phyloP scores from a whole-genome alignment of 2,888 invertebrate species.

The Azorinus chamasolen region DNA sequence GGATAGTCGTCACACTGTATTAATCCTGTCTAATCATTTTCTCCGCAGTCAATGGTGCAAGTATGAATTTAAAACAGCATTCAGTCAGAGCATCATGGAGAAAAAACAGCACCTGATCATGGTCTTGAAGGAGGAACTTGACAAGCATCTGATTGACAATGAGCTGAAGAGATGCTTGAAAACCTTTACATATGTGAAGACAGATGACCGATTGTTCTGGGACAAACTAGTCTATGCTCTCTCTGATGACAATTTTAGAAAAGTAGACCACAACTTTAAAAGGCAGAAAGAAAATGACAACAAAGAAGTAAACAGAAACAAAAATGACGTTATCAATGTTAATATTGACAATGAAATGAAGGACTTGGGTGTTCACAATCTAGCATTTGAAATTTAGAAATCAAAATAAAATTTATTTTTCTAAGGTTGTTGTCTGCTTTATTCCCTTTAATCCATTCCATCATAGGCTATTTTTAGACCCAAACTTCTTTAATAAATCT shows the following conservation, averaged over 20 bases:
- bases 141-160: slow-evolving; percentile 93
- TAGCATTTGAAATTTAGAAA: no score
- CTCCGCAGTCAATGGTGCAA: slow-evolving; percentile 96
- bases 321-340: no score
- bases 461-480: no score
- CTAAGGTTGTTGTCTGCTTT: no score
- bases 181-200: slow-evolving; percentile 93
- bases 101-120: slow-evolving; percentile 93
- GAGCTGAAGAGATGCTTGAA: slow-evolving; percentile 95
- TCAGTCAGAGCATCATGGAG: slow-evolving; percentile 92
- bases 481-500: no score
- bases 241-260: slow-evolving; percentile 86
- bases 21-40: slow-evolving; percentile 95
- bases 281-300: background rate
- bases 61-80: slow-evolving; percentile 95
- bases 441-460: no score
- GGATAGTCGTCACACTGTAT: slow-evolving; percentile 93
- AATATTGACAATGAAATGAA: no score
- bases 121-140: slow-evolving; percentile 93
- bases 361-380: no score
- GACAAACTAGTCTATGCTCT: slow-evolving; percentile 95
- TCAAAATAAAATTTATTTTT: no score
- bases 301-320: no score
- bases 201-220: slow-evolving; percentile 97
- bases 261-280: background rate